Evolutionary conservation across 2,113 vertebrate genomes (phyloP).

Genomic region (Prionailurus bengalensis): DNA sequence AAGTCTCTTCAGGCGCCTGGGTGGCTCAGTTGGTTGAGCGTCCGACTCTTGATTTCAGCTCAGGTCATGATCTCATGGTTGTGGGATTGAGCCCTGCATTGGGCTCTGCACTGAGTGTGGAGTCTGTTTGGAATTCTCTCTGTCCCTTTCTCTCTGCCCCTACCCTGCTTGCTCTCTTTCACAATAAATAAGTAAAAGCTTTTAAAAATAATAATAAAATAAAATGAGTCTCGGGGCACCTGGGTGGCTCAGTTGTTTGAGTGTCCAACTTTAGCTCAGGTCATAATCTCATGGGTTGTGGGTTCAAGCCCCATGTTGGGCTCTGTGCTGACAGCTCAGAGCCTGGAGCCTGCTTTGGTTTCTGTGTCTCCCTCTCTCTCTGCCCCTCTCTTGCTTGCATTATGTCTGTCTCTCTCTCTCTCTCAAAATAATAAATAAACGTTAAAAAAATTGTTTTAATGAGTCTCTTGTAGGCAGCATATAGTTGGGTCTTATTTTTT

Average conservation of each 20-base stretch:
- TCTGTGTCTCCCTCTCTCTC: neutral
- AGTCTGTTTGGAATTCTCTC: no score
- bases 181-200: no score
- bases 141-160: no score
- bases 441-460: neutral
- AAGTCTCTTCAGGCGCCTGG: no score
- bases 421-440: neutral
- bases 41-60: no score
- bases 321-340: neutral
- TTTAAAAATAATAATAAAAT: no score
- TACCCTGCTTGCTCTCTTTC: no score
- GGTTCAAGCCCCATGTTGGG: neutral
- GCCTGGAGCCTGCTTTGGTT: neutral
- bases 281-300: neutral
- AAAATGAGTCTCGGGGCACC: neutral
- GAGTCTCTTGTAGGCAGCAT: neutral
- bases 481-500: neutral
- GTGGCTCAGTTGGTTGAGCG: no score
- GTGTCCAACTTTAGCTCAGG: neutral
- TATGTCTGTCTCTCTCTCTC: neutral
- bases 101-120: no score
- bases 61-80: no score
- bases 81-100: no score
- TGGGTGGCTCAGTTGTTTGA: neutral
- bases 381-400: neutral